Evolutionary conservation across 2,113 vertebrate genomes (phyloP).

Genomic region (Mus pahari): DNA sequence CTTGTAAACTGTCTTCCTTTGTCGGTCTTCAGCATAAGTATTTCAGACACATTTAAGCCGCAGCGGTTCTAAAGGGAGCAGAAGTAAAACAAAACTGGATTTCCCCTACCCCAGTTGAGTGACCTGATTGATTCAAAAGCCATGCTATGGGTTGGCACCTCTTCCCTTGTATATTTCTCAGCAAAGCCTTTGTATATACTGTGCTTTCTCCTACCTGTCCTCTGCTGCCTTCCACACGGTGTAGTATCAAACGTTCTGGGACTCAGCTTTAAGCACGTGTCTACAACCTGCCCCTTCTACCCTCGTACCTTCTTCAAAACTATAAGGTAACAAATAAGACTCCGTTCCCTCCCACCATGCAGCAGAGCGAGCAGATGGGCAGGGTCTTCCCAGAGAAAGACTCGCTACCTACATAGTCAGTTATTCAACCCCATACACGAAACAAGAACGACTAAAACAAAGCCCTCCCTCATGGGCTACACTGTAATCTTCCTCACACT

Average conservation of each 20-base stretch:
- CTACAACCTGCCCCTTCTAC: neutral
- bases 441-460: neutral
- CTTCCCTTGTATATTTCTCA: conserved; percentile 4
- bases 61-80: neutral
- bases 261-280: conserved; percentile 24
- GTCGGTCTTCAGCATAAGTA: neutral
- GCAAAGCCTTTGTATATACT: neutral
- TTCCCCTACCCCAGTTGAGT: neutral
- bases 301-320: neutral
- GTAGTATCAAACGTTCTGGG: conserved; percentile 1
- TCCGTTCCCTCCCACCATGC: neutral
- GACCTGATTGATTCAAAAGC: neutral
- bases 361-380: neutral
- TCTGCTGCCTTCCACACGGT: neutral
- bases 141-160: neutral
- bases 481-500: conserved; percentile 11
- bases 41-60: conserved; percentile 28
- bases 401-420: neutral
- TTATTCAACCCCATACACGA: neutral
- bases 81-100: neutral
- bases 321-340: neutral
- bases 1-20: conserved; percentile 35
- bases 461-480: neutral
- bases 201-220: neutral
- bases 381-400: neutral